phyloP scores from a whole-genome alignment of 1,140 invertebrate genomes.

The Antheraea mylitta region DNA sequence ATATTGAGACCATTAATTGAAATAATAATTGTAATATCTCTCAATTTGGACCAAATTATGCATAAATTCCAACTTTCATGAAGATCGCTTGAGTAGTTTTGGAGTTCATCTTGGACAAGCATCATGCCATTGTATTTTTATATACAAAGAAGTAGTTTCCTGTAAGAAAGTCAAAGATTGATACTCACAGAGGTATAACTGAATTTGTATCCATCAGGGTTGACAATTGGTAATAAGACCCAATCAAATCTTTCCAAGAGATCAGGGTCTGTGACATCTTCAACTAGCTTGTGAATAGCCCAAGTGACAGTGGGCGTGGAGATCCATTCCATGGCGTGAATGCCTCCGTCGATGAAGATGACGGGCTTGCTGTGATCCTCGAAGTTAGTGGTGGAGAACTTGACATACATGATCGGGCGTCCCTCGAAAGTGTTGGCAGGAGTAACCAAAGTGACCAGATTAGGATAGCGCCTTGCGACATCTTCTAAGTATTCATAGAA shows the following conservation, averaged over 20 bases:
- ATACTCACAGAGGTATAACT: slow-evolving; percentile 44
- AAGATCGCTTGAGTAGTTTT: too few species aligned
- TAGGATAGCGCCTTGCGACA: slow-evolving; percentile 62
- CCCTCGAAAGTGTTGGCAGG: slow-evolving; percentile 74
- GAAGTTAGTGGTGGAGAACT: slow-evolving; percentile 40
- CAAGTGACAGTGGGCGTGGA: slow-evolving; percentile 70
- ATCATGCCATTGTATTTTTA: too few species aligned
- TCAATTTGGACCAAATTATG: too few species aligned
- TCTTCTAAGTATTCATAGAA: slow-evolving; percentile 75
- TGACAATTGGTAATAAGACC: slow-evolving; percentile 74
- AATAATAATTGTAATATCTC: too few species aligned
- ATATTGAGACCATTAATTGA: too few species aligned
- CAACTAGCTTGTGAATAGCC: slow-evolving; percentile 70
- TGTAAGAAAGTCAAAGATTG: too few species aligned
- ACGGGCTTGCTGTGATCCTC: slow-evolving; percentile 40
- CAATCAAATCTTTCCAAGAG: slow-evolving; percentile 63
- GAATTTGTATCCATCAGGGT: slow-evolving; percentile 78
- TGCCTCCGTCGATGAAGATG: slow-evolving; percentile 50
- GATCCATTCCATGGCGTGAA: slow-evolving; percentile 82
- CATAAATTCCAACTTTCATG: too few species aligned
- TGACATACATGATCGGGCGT: slow-evolving; percentile 59
- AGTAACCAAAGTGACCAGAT: slow-evolving; percentile 59
- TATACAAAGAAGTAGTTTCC: too few species aligned
- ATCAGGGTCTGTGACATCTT: slow-evolving; percentile 67
- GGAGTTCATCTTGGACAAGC: too few species aligned